These are phyloP conservation scores for Rousettus leschenaultii DNA, from an alignment of 2,113 vertebrate species.

Conservation along the genomic window DNA sequence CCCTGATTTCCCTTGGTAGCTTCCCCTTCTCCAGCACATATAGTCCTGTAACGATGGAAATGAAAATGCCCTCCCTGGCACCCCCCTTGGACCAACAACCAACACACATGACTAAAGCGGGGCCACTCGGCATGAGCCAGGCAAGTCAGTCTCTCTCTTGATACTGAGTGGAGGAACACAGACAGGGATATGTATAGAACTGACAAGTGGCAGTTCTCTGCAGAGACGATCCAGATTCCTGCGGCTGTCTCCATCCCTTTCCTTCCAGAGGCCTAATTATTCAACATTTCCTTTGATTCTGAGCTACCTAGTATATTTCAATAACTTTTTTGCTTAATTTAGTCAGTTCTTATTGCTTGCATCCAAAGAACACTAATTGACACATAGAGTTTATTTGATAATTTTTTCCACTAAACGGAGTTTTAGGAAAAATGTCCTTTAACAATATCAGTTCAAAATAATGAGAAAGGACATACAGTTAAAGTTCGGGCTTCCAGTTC, in stretches of 20 bases:
- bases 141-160: not conserved
- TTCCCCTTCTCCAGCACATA: not conserved
- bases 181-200: not conserved
- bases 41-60: not conserved
- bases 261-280: not conserved
- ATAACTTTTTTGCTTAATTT: not conserved
- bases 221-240: not conserved
- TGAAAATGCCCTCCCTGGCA: not conserved
- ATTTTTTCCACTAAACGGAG: not conserved
- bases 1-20: not conserved
- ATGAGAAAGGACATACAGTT: not conserved
- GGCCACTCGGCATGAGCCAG: not conserved
- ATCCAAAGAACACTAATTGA: not conserved
- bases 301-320: not conserved
- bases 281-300: not conserved
- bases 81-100: not conserved
- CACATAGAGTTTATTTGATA: not conserved
- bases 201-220: not conserved
- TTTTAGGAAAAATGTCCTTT: slow-evolving; percentile 30
- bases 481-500: not conserved
- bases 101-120: not conserved
- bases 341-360: not conserved
- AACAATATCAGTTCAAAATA: not conserved
- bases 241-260: not conserved
- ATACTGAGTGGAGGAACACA: not conserved